A percentile compares a stretch with the other conserved stretches of the same genome.
Conservation (phyloP, 1,140 invertebrate genomes). For the Cephus cinctus region DNA sequence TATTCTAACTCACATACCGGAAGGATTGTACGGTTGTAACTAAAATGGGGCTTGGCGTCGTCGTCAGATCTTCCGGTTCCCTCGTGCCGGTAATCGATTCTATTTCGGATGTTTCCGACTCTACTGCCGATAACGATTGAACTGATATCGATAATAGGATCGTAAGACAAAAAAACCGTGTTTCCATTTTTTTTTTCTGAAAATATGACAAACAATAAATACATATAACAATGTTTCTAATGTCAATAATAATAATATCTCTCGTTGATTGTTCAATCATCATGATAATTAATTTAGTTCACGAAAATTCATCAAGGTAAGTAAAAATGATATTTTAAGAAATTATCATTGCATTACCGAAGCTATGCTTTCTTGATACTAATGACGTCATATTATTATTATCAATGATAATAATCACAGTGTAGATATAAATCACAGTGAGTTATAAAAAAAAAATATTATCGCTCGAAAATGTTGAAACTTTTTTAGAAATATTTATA, state of each 20-base stretch:
- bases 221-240: too few relatives aligned
- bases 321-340: too few relatives aligned
- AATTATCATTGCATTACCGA: too few relatives aligned
- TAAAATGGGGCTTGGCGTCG: slow-evolving; percentile 20
- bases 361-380: too few relatives aligned
- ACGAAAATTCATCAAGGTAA: neutral
- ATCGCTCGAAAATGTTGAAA: neutral
- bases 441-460: neutral
- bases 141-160: neutral
- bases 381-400: too few relatives aligned
- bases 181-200: neutral
- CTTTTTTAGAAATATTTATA: neutral
- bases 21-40: slow-evolving; percentile 29
- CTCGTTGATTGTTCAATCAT: too few relatives aligned
- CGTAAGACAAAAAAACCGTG: neutral
- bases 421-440: neutral
- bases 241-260: too few relatives aligned
- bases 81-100: neutral
- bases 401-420: too few relatives aligned
- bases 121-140: neutral
- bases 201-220: too few relatives aligned
- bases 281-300: too few relatives aligned
- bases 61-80: slow-evolving; percentile 14
- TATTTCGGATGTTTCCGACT: neutral
- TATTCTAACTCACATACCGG: too few relatives aligned